These are phyloP conservation scores for Plotosus lineatus DNA, from an alignment of 2,113 vertebrate species.

Conservation along the genomic window DNA sequence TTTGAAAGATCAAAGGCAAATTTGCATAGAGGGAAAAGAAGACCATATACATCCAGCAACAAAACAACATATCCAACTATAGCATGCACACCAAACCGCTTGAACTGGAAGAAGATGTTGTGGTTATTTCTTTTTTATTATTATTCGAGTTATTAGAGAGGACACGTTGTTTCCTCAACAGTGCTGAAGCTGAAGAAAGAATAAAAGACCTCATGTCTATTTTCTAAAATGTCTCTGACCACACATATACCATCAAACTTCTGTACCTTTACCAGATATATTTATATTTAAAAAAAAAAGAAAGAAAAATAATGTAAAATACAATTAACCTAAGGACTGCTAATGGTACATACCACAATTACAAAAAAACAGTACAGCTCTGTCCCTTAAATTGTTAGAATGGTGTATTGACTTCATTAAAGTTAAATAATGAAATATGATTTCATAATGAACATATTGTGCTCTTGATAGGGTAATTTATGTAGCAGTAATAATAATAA, in stretches of 20 bases:
- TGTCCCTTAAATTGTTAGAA: background rate
- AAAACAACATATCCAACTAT: slow-evolving; percentile 1
- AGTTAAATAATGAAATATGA: background rate
- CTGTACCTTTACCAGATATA: background rate
- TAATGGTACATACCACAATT: background rate
- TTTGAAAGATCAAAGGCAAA: slow-evolving; percentile 45
- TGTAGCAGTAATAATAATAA: background rate
- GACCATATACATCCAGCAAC: background rate
- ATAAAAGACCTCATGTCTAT: too few relatives aligned
- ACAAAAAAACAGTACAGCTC: background rate
- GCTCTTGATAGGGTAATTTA: background rate
- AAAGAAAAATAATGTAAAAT: background rate
- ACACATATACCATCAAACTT: too few relatives aligned
- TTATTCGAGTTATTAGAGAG: too few relatives aligned
- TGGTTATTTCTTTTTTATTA: too few relatives aligned
- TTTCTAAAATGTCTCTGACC: too few relatives aligned
- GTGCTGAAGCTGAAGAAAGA: too few relatives aligned
- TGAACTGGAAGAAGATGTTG: background rate
- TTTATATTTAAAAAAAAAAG: too few relatives aligned
- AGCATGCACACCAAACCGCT: background rate
- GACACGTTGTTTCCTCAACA: too few relatives aligned
- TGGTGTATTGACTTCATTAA: background rate
- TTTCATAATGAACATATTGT: background rate
- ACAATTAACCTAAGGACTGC: background rate
- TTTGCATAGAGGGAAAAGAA: background rate